Evolutionary conservation across 2,797 vertebrate species (phyloP).

Genomic region (Premnoplex brunnescens): DNA sequence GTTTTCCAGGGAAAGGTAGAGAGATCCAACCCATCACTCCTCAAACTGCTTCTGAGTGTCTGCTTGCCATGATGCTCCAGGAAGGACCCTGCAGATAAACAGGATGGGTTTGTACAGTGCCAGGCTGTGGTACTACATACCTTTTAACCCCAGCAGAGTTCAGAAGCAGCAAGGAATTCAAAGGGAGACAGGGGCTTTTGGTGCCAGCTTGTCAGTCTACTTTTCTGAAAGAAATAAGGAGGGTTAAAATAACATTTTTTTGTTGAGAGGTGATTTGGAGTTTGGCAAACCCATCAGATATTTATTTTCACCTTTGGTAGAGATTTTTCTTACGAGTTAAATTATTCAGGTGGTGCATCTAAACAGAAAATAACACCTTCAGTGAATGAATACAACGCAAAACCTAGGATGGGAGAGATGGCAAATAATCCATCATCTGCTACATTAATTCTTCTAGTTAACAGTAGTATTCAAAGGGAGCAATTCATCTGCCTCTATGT

Average conservation of each 20-base stretch:
- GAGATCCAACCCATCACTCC: neutral
- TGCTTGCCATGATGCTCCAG: neutral
- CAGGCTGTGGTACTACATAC: neutral
- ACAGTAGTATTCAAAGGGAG: constrained; percentile 15
- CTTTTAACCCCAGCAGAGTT: neutral
- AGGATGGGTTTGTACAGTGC: neutral
- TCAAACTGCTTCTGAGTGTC: neutral
- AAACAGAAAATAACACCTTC: constrained; percentile 31
- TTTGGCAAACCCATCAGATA: constrained; percentile 14
- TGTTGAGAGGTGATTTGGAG: constrained; percentile 11
- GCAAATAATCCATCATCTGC: constrained; percentile 47
- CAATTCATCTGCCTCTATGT: neutral
- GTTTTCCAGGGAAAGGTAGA: neutral
- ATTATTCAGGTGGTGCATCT: constrained; percentile 30
- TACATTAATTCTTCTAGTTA: constrained; percentile 30
- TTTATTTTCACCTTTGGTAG: constrained; percentile 37
- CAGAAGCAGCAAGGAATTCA: neutral
- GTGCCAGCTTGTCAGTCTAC: constrained; percentile 1
- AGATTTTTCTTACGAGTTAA: neutral
- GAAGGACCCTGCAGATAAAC: neutral
- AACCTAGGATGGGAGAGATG: neutral
- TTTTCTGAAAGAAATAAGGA: neutral
- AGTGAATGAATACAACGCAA: constrained; percentile 2
- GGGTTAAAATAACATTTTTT: constrained; percentile 15
- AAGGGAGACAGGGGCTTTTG: neutral